Evolutionary conservation across 2,797 vertebrate genomes (phyloP), one percentile per base, ranked within the genome.

Genomic region (Cuculus canorus): DNA sequence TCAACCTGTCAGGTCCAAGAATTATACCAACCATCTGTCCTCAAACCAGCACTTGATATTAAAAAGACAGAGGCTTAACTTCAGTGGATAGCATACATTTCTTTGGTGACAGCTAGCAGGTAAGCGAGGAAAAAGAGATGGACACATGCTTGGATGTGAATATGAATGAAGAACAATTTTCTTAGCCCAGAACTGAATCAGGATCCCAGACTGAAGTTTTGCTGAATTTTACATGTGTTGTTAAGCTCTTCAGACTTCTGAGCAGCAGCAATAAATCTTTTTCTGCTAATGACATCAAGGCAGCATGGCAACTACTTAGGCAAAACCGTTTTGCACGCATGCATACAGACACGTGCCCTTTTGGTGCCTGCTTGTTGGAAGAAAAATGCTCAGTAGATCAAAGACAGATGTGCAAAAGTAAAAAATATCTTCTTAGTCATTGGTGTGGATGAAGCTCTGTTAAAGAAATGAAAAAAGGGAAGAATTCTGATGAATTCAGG

Each of bases 351-450:
- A 56, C 18, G 70, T 86, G 56, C 52, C 86, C 70, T 84, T 96
- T 86, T 35, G 64, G 68, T 82, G 83, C 70, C 60, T 90, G 73
- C 13, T 64, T 60, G 30, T 17, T 79, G 68, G 54, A 89, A 87
- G 33, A 80, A 88, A 91, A 70, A 54, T 23, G 54, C n/a, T 56
- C n/a, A 43, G 2, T 19, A 93, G 57, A 93, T 90, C 22, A 82
- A 90, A 81, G 83, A 70, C 56, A 95, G 92, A 82, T 71, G 57
- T 88, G 68, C 64, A 92, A 48, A 90, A 90, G 43, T 87, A 88
- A 95, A 39, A 94, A 93, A 82, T 82, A 93, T 72, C 82, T 86
- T 95, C 73, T 84, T 88, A 88, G 71, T 85, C 68, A 70, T 19
- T 37, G 10, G 19, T 80, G 75, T 82, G 81, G 94, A 73, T 57